These are phyloP conservation scores for Coelinius sp. DNA, from an alignment of 2,888 invertebrate species.

Conservation along the genomic window DNA sequence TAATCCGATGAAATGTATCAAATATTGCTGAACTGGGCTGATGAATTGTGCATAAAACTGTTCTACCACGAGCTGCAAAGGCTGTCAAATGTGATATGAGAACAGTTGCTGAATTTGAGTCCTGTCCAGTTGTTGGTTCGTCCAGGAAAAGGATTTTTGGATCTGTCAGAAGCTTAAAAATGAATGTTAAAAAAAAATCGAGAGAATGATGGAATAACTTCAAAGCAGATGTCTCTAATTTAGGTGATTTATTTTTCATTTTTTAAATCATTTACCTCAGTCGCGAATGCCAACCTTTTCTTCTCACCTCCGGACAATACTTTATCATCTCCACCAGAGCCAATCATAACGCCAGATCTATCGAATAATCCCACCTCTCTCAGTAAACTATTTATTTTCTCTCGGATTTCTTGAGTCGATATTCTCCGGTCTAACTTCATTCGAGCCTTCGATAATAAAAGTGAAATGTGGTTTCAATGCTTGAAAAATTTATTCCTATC, in stretches of 20 bases:
- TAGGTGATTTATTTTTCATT: neutral
- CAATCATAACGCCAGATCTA: constrained; percentile 84
- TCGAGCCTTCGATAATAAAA: constrained; percentile 76
- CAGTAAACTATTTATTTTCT: constrained; percentile 80
- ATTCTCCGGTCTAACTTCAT: constrained; percentile 84
- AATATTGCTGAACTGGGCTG: constrained; percentile 93
- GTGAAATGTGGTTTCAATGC: constrained; percentile 19
- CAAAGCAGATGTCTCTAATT: neutral
- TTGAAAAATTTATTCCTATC: no score
- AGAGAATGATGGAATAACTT: neutral
- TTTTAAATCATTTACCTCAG: constrained; percentile 80
- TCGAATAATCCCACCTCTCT: constrained; percentile 81
- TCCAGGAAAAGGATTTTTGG: constrained; percentile 95
- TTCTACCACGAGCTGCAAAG: constrained; percentile 84
- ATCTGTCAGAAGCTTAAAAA: constrained; percentile 85
- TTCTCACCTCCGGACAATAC: constrained; percentile 95
- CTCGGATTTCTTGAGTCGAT: constrained; percentile 74
- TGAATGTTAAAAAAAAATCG: constrained; percentile 22
- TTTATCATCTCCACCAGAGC: constrained; percentile 81
- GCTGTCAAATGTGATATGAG: constrained; percentile 80
- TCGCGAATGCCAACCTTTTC: constrained; percentile 92
- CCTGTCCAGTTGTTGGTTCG: constrained; percentile 95
- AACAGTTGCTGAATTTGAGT: constrained; percentile 93
- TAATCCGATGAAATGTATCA: constrained; percentile 83
- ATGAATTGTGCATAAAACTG: constrained; percentile 93